Percentiles rank a stretch among this genome's conserved stretches.
Evolutionary conservation across 2,888 invertebrate species (phyloP).

Genomic region (Meteorus colon): DNA sequence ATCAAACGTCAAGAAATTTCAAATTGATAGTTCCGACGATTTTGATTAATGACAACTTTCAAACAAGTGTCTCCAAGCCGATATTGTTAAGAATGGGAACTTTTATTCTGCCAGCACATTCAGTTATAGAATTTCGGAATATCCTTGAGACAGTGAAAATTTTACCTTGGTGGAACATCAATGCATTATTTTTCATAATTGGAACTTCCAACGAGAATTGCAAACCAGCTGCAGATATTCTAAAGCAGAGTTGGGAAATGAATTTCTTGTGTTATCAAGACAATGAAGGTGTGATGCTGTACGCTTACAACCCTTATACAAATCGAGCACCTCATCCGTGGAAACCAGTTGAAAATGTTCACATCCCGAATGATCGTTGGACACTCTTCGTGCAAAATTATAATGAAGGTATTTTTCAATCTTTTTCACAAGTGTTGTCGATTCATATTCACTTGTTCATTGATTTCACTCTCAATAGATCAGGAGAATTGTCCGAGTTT

Average conservation of each 20-base stretch:
- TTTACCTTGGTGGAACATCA: neutral
- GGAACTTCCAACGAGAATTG: neutral
- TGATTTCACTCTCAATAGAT: neutral
- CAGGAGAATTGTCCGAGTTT: neutral
- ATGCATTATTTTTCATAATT: conserved; percentile 18
- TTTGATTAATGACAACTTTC: neutral
- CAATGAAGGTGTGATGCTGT: neutral
- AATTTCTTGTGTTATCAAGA: neutral
- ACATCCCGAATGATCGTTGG: neutral
- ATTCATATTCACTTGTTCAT: neutral
- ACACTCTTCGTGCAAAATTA: neutral
- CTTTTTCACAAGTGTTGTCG: neutral
- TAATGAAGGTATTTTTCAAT: neutral
- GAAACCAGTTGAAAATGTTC: neutral
- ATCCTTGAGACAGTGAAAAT: neutral
- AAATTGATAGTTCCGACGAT: neutral
- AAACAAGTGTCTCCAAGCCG: neutral
- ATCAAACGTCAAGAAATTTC: neutral
- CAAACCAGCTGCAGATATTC: neutral
- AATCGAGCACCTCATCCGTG: neutral
- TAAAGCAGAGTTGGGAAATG: neutral
- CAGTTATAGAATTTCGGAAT: neutral
- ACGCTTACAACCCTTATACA: neutral
- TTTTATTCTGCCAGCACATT: neutral
- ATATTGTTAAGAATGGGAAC: neutral